Base-by-base conservation (phyloP, 2,797 vertebrate genomes). In the Sparidentex hasta region DNA sequence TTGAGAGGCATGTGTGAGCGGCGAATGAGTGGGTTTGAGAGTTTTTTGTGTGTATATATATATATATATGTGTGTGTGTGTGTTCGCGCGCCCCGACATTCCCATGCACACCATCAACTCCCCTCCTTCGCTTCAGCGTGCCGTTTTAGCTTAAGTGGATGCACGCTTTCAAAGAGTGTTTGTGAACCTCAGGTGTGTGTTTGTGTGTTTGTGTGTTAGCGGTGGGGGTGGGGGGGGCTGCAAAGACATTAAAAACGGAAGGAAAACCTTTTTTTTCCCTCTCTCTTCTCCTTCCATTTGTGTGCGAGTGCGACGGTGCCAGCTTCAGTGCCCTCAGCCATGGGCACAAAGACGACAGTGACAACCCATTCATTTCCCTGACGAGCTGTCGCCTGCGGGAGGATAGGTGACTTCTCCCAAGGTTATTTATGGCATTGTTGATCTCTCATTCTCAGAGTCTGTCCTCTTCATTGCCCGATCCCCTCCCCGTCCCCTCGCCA, bases 361-460 rank as follows among this genome's bases (percentile, higher is more conserved):
- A 97, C 97, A 97, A 97, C 95, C 96, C 96, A 97, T 98, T 98
- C 97, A 98, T 98, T 98, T 97, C 96, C 95, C 96, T 96, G 96
- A 98, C 96, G 96, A 97, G 95, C 96, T 96, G 97, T 97, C 92
- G 93, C 90, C 90, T 88, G 90, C 92, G 92, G 94, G 95, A 94
- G 92, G 92, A 95, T 94, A 95, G 94, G 95, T 96, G 95, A 96
- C 96, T 96, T 96, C 93, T 91, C 93, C 93, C 96, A 96, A 91
- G 95, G 95, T 95, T 96, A 93, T 95, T 94, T 92, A 92, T 90
- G 90, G 90, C 90, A 94, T 94, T 95, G 93, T 94, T 91, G 90
- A 92, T 94, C 92, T 88, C 89, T 89, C 87, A 80, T 92, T 91
- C 86, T 92, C 78, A n/a, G 70, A 80, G 66, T 81, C 65, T 43